Conservation (phyloP, 2,113 vertebrate species). For the Amia ocellicauda region DNA sequence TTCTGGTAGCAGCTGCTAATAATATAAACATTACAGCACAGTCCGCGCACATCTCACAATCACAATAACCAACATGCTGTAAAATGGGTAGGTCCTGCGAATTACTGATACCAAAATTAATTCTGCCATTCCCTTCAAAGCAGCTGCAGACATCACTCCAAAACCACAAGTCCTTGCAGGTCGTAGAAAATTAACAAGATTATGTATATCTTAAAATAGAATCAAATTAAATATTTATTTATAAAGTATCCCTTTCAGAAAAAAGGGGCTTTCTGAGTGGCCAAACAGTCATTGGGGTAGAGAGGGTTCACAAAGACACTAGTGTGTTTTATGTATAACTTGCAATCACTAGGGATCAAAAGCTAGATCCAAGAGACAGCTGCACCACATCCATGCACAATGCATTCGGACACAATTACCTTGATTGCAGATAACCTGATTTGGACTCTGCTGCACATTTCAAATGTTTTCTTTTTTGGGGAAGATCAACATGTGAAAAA, state of each 20-base stretch:
- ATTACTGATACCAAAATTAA: too few species aligned
- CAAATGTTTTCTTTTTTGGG: slow-evolving; percentile 29
- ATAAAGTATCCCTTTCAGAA: neutral
- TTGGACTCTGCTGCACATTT: slow-evolving; percentile 48
- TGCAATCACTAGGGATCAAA: slow-evolving; percentile 63
- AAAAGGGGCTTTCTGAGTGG: neutral
- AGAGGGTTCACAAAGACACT: slow-evolving; percentile 7
- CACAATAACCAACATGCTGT: too few species aligned
- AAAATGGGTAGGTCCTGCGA: too few species aligned
- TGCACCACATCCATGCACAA: slow-evolving; percentile 55
- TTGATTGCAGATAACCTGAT: slow-evolving; percentile 75
- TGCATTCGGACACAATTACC: slow-evolving; percentile 69
- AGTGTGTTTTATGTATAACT: slow-evolving; percentile 18
- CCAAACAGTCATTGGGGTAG: neutral
- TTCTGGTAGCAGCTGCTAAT: too few species aligned
- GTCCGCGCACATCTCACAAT: too few species aligned
- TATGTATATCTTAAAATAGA: neutral
- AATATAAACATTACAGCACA: too few species aligned
- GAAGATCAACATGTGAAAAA: slow-evolving; percentile 38
- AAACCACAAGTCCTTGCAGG: neutral
- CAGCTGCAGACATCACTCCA: too few species aligned
- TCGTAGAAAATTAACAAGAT: neutral
- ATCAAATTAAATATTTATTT: neutral
- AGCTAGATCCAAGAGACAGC: slow-evolving; percentile 55
- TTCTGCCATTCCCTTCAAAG: too few species aligned